Conservation (phyloP, 2,113 vertebrate species). For the Neolamprologus kungweensis region DNA sequence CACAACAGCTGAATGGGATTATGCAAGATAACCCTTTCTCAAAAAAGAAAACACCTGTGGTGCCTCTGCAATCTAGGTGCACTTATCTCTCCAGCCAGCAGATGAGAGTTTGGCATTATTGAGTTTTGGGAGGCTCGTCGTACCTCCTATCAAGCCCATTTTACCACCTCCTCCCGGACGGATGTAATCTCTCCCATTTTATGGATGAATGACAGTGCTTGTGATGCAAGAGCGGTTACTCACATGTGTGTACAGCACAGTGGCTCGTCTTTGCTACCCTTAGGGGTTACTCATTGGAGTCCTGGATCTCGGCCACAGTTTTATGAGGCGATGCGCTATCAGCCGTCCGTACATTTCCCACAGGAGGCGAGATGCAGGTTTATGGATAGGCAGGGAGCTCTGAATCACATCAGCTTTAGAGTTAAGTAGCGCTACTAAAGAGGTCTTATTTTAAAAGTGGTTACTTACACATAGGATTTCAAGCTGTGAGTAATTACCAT, state of each 20-base stretch:
- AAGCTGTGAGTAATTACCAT: neutral
- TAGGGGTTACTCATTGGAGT: conserved; percentile 20
- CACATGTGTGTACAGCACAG: conserved; percentile 3
- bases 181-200: conserved; percentile 63
- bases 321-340: conserved; percentile 29
- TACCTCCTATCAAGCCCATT: conserved; percentile 60
- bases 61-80: conserved; percentile 20
- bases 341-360: neutral
- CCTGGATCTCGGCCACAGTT: conserved; percentile 29
- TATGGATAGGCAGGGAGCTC: neutral
- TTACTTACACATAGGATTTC: conserved; percentile 1
- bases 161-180: conserved; percentile 39
- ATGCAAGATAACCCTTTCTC: conserved; percentile 31
- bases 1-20: conserved; percentile 32
- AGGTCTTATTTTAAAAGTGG: neutral
- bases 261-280: neutral
- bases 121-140: conserved; percentile 27
- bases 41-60: conserved; percentile 30
- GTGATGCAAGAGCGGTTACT: conserved; percentile 14
- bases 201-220: conserved; percentile 45
- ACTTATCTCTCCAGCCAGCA: conserved; percentile 49
- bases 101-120: conserved; percentile 52
- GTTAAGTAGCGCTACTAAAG: neutral
- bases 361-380: neutral
- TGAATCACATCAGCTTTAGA: conserved; percentile 4